Conservation (phyloP, 2,888 invertebrate genomes). For the Crematogaster levior region DNA sequence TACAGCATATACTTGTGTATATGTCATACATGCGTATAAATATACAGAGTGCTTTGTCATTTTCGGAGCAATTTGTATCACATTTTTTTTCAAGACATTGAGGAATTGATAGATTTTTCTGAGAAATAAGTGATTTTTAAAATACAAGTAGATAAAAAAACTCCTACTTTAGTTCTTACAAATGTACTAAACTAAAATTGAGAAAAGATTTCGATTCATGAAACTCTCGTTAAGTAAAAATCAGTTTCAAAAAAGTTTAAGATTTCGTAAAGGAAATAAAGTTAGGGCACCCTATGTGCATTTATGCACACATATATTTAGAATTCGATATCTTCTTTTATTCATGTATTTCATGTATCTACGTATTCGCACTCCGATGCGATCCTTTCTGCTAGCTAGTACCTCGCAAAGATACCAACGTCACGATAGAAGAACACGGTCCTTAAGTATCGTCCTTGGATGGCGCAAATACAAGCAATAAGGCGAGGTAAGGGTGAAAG, state of each 20-base stretch:
- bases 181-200: neutral
- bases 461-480: constrained; percentile 67
- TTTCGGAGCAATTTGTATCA: neutral
- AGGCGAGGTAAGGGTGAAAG: constrained; percentile 58
- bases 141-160: neutral
- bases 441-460: constrained; percentile 68
- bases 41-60: neutral
- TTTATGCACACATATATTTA: constrained; percentile 24
- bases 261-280: neutral
- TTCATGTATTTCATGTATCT: neutral
- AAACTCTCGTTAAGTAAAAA: neutral
- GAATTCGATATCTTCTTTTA: constrained; percentile 1
- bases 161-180: neutral
- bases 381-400: constrained; percentile 63
- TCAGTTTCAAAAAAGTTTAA: neutral
- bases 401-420: constrained; percentile 64
- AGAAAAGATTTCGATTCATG: neutral
- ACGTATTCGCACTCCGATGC: constrained; percentile 23
- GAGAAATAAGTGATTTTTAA: neutral
- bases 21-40: constrained; percentile 12
- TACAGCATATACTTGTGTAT: constrained; percentile 55
- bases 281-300: constrained; percentile 38
- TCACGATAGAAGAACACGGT: constrained; percentile 65
- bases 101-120: neutral
- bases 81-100: neutral